phyloP scores from a whole-genome alignment of 2,797 vertebrate genomes.

The Ceyx erithaca region DNA sequence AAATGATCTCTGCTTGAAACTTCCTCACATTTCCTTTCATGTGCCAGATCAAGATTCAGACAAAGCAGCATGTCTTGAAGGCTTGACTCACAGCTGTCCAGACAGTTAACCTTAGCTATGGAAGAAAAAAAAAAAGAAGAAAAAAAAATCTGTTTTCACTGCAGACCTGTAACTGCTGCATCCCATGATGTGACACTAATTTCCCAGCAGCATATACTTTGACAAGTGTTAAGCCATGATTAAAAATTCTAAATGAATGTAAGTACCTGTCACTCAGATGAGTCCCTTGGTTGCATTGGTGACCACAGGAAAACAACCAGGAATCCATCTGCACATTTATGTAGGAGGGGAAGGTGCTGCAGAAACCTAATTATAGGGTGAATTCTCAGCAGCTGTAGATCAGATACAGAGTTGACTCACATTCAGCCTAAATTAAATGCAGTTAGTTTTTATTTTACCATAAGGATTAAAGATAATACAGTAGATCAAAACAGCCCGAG shows the following conservation, averaged over 20 bases:
- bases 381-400: neutral
- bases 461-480: neutral
- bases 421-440: neutral
- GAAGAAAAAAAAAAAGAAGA: neutral
- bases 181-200: neutral
- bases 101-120: conserved; percentile 39
- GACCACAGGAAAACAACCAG: neutral
- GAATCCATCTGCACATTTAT: neutral
- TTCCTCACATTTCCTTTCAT: conserved; percentile 53
- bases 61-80: conserved; percentile 43
- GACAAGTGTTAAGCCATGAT: neutral
- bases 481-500: neutral
- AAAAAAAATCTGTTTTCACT: neutral
- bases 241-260: neutral
- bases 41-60: conserved; percentile 48
- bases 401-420: neutral
- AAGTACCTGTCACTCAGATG: neutral
- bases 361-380: neutral
- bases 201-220: neutral
- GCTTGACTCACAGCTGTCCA: conserved; percentile 47
- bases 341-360: neutral
- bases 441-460: neutral
- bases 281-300: neutral
- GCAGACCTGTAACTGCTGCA: neutral
- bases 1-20: conserved; percentile 47